Conservation (phyloP, 2,113 vertebrate genomes). For the Sporophila hypoxantha region DNA sequence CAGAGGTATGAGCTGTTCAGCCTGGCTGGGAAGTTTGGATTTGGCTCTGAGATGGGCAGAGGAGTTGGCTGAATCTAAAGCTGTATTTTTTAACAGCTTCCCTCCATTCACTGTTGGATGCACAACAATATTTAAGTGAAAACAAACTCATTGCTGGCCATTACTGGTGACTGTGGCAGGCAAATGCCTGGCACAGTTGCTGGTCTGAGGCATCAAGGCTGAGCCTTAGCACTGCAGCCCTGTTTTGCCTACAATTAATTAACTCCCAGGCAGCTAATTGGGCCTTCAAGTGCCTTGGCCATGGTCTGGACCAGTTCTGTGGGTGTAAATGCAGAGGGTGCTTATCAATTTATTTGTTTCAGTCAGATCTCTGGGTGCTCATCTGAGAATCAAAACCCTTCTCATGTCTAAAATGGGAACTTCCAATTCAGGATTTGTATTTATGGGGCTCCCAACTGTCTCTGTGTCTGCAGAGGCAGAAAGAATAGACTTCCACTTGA, state of each 20-base stretch:
- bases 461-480: background rate
- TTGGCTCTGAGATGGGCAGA: background rate
- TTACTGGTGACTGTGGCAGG: rapidly evolving
- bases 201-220: background rate
- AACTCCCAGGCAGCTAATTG: background rate
- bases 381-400: background rate
- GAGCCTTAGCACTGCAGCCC: background rate
- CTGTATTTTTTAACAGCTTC: background rate
- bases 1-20: background rate
- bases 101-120: background rate
- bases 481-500: background rate
- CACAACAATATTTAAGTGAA: background rate
- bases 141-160: background rate
- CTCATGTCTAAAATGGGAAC: background rate
- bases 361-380: background rate
- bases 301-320: background rate
- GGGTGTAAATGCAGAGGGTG: background rate
- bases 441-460: background rate
- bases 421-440: background rate
- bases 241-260: background rate
- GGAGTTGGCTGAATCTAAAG: background rate
- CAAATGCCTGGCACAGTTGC: background rate
- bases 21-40: background rate
- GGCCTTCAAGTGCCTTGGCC: background rate
- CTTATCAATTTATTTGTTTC: background rate